Evolutionary conservation across 2,888 invertebrate species (phyloP), one percentile per base, ranked within the genome.

Genomic region (Orthonevra nobilis): DNA sequence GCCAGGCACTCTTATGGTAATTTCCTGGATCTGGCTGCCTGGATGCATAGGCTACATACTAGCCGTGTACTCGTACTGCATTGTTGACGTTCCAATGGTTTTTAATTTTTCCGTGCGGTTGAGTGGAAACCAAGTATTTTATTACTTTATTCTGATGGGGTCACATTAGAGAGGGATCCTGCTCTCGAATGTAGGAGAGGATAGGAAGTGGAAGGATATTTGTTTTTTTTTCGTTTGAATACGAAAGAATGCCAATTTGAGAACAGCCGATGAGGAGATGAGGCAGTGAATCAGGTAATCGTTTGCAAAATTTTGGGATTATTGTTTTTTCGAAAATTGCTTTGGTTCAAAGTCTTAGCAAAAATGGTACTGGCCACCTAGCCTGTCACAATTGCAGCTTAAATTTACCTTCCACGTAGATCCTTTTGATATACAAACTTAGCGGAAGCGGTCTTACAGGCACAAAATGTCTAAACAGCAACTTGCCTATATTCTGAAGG

Each of bases 71-170:
- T 23, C 3, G 46, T 14, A 15, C 40, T 64, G 66, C 73, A 73
- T 68, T 79, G 79, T 79, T 68, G 73, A 73, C 79, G 79, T 79
- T 73, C 66, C 54, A 68, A 73, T 66, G 56, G 79, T 56, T 79
- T 79, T 79, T 79, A 79, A 79, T 79, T 79, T 79, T 79, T 73
- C 79, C 79, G 79, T 73, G 66, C 79, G 73, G 79, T 79, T 79
- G 79, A 79, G 79, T 79, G 79, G 79, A 79, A 79, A 79, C 48
- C 66, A 58, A 79, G 66, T 73, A 73, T 79, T 79, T 73, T 79
- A 79, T 79, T 79, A 61, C 66, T 66, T 77, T 77, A 58, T 64
- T 70, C 20, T 7, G 26, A 14, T 28, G n/a, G 34, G n/a, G n/a
- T n/a, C n/a, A n/a, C n/a, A n/a, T n/a, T n/a, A 28, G 15, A 14